Base-by-base conservation (phyloP, 2,888 invertebrate species). In the Sympetrum striolatum region DNA sequence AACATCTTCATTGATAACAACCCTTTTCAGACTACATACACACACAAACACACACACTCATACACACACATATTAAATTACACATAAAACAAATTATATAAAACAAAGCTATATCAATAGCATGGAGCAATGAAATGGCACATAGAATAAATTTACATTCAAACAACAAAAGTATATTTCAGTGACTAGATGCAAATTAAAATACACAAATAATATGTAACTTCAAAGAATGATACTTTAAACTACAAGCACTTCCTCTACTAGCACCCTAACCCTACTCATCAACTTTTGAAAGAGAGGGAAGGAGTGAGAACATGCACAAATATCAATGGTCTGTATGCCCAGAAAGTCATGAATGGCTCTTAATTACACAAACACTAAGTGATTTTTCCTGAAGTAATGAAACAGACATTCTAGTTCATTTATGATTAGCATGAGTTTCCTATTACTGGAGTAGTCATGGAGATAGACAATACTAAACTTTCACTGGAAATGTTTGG, bases 101-200 rank as follows among this genome's bases (percentile, higher is more conserved):
- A 58, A 60, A 22, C 60, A 60, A 86, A 37, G 35, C 31, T 35
- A 86, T 60, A 31, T 37, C 53, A 37, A 48, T 35, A 86, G 31
- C 53, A 53, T 58, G 12, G 35, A 37, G 86, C 39, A 64, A 86
- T 39, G 2, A 60, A 86, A 86, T 86, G 86, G 86, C 86, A 86
- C 60, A 60, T 35, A 6, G 60, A 6, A 8, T 18, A 25, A 10
- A 60, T 37, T 60, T 35, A 60, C 35, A 86, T 37, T 35, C 22
- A 82, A 60, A 60, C n/a, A 86, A 86, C 86, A 86, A 86, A 37
- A 37, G 37, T 31, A 31, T 64, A 60, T 12, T 39, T 37, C n/a
- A 64, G 86, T 86, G 86, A 86, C 86, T 86, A 86, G 86, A 86
- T 86, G 86, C 35, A 64, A 86, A 37, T 86, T 37, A 86, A 86